These are phyloP conservation scores for Dorcus parallelipipedus DNA, from an alignment of 2,888 invertebrate genomes.

Conservation along the genomic window DNA sequence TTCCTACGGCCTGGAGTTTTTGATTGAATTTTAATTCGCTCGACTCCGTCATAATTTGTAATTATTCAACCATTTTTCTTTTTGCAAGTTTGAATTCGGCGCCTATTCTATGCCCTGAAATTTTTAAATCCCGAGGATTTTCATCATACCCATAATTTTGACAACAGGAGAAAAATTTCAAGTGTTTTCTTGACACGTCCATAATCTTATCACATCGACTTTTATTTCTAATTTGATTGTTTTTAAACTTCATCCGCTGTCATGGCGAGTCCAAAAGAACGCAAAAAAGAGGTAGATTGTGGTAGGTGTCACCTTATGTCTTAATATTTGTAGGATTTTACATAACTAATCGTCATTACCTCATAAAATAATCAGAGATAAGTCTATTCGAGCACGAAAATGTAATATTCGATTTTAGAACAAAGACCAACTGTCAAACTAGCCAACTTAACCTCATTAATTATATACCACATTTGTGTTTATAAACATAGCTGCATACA, in stretches of 20 bases:
- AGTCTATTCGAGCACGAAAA: neutral
- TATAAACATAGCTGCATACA: conserved; percentile 13
- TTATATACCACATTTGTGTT: conserved; percentile 12
- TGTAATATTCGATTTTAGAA: neutral
- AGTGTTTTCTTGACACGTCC: no score
- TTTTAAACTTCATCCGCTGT: conserved; percentile 23
- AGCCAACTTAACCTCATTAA: conserved; percentile 11
- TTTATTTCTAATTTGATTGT: conserved; percentile 12
- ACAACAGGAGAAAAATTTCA: no score
- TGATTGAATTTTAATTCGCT: no score
- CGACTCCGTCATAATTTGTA: no score
- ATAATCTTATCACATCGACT: neutral
- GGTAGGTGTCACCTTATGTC: conserved; percentile 33
- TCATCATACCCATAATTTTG: no score
- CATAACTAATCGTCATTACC: neutral
- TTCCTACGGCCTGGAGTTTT: no score
- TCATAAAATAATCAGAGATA: neutral
- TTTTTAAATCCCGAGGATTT: no score
- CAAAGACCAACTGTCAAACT: conserved; percentile 15
- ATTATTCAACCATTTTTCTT: no score
- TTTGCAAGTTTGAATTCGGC: no score
- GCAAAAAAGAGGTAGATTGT: conserved; percentile 35
- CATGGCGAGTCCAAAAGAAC: conserved; percentile 34
- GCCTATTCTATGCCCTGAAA: no score
- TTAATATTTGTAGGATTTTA: conserved; percentile 8